A percentile compares a stretch with the other conserved stretches of the same genome.
phyloP scores from a whole-genome alignment of 2,797 vertebrate genomes.

The Anabas testudineus region DNA sequence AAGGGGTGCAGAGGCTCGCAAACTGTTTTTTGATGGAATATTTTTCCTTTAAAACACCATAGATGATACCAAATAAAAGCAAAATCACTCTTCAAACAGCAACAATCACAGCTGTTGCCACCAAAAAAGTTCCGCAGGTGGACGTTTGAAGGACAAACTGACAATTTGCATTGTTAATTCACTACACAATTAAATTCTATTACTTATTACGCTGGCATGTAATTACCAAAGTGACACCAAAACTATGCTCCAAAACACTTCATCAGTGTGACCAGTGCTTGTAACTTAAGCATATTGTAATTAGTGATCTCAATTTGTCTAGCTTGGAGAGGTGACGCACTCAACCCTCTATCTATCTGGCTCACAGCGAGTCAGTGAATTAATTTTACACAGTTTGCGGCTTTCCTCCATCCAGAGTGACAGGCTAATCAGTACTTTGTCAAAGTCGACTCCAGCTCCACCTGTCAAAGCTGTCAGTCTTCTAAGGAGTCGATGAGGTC shows the following conservation, averaged over 20 bases:
- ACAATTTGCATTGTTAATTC: slow-evolving; percentile 29
- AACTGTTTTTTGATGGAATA: no score
- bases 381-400: slow-evolving; percentile 68
- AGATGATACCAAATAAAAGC: neutral
- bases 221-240: slow-evolving; percentile 37
- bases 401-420: slow-evolving; percentile 71
- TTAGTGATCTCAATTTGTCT: slow-evolving; percentile 54
- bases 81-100: neutral
- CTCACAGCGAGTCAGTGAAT: slow-evolving; percentile 62
- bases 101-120: neutral
- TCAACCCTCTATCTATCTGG: slow-evolving; percentile 41
- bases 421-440: slow-evolving; percentile 81
- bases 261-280: slow-evolving; percentile 38
- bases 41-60: no score
- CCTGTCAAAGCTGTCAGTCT: slow-evolving; percentile 79
- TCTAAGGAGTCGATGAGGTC: slow-evolving; percentile 63
- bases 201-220: slow-evolving; percentile 37
- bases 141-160: slow-evolving; percentile 42
- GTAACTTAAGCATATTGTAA: slow-evolving; percentile 36
- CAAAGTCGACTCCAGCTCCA: slow-evolving; percentile 70
- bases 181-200: slow-evolving; percentile 32
- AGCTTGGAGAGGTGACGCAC: slow-evolving; percentile 23
- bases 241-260: slow-evolving; percentile 45
- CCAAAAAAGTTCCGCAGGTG: slow-evolving; percentile 8
- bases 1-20: no score